These are phyloP conservation scores for Heteractis magnifica DNA, from an alignment of 92 coral and sea anemone genomes.

Conservation along the genomic window DNA sequence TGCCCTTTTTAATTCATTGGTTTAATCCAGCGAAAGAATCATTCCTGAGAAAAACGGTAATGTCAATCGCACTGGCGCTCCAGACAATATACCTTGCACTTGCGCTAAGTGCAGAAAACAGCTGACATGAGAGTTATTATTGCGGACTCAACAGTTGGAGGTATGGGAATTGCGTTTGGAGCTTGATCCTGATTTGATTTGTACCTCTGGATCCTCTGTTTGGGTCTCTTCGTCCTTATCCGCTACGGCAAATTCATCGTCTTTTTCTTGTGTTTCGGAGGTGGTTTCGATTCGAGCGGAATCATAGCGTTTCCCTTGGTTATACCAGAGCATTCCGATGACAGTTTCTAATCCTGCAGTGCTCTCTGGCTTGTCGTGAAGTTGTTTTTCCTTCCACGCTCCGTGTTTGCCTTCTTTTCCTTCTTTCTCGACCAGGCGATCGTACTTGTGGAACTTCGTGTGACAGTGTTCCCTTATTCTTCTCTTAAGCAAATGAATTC, in stretches of 20 bases:
- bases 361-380: constrained; percentile 45
- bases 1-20: not conserved
- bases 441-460: constrained; percentile 74
- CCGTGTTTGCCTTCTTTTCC: constrained; percentile 56
- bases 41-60: not conserved
- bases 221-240: constrained; percentile 29
- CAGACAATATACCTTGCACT: not conserved
- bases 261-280: constrained; percentile 37
- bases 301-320: constrained; percentile 63
- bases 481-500: constrained; percentile 63
- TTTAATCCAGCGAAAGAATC: not conserved
- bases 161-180: constrained; percentile 8
- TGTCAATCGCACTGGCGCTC: not conserved
- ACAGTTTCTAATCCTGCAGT: constrained; percentile 61
- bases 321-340: constrained; percentile 86
- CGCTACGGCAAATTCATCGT: constrained; percentile 20
- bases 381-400: constrained; percentile 75
- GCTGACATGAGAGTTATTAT: constrained; percentile 9
- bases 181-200: not conserved
- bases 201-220: not conserved
- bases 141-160: constrained; percentile 30
- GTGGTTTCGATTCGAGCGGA: constrained; percentile 47
- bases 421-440: constrained; percentile 51
- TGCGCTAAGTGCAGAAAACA: not conserved
- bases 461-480: constrained; percentile 57